These are phyloP conservation scores for Taenaris catops DNA, from an alignment of 2,888 invertebrate species.

Conservation along the genomic window DNA sequence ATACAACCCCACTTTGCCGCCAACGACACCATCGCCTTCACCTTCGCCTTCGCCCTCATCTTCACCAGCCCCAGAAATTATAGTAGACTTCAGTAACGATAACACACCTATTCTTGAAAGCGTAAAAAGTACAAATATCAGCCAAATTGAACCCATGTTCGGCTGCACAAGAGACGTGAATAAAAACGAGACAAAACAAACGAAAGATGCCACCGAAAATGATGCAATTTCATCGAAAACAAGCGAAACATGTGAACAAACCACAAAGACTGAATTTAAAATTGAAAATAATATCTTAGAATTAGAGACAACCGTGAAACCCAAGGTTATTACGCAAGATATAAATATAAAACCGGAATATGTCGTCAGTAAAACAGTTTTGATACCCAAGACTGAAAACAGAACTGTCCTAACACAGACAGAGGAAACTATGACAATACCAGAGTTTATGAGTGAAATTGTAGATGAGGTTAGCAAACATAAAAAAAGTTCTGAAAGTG, in stretches of 20 bases:
- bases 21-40: constrained; percentile 23
- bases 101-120: not conserved
- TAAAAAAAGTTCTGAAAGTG: not conserved
- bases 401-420: constrained; percentile 19
- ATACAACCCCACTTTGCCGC: constrained; percentile 40
- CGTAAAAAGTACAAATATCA: constrained; percentile 1
- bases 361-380: constrained; percentile 16
- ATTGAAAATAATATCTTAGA: not conserved
- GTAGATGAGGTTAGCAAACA: constrained; percentile 1
- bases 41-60: constrained; percentile 21
- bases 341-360: constrained; percentile 12
- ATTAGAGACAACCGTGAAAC: not conserved
- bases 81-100: constrained; percentile 1
- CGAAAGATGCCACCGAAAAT: not conserved
- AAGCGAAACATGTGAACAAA: constrained; percentile 1
- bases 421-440: constrained; percentile 14
- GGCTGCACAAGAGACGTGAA: constrained; percentile 4
- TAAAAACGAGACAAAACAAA: constrained; percentile 1
- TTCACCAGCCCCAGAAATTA: constrained; percentile 12
- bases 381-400: constrained; percentile 15
- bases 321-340: not conserved
- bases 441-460: constrained; percentile 12
- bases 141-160: constrained; percentile 1
- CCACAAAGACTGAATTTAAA: constrained; percentile 7
- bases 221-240: not conserved